A percentile compares a stretch with the other conserved stretches of the same genome.
Evolutionary conservation across 2,888 invertebrate species (phyloP).

Genomic region (Xylota segnis): DNA sequence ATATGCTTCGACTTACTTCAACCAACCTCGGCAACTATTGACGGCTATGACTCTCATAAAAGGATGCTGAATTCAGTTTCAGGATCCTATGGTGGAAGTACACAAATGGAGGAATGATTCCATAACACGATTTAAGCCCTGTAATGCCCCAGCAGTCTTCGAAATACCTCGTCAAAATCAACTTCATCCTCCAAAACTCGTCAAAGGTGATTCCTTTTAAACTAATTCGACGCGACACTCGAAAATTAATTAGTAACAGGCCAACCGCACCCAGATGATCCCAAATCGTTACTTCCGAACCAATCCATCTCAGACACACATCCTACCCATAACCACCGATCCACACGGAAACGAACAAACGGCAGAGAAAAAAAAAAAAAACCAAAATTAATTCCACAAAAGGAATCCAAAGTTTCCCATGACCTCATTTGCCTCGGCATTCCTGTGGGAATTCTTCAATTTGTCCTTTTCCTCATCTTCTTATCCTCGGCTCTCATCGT

Average conservation of each 20-base stretch:
- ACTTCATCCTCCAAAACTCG: not conserved
- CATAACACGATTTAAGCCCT: too few species aligned
- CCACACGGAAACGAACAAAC: constrained; percentile 4
- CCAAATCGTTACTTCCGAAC: constrained; percentile 69
- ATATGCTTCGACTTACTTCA: too few species aligned
- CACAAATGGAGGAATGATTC: too few species aligned
- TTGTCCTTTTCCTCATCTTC: constrained; percentile 54
- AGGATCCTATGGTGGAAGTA: too few species aligned
- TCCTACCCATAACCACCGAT: constrained; percentile 19
- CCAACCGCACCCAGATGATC: constrained; percentile 43
- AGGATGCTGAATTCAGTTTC: too few species aligned
- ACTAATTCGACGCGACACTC: constrained; percentile 9
- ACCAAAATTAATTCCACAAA: constrained; percentile 52
- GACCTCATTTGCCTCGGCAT: constrained; percentile 68
- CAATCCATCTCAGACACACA: constrained; percentile 43
- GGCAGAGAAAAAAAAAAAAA: constrained; percentile 21
- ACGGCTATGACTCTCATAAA: too few species aligned
- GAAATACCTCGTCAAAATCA: too few species aligned
- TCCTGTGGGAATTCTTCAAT: constrained; percentile 75
- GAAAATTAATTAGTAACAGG: constrained; percentile 49
- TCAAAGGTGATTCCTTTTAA: not conserved
- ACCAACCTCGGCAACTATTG: too few species aligned
- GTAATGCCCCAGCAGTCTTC: too few species aligned
- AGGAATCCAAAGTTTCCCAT: constrained; percentile 59
- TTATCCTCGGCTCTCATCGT: constrained; percentile 47